These are phyloP conservation scores for Choloepus didactylus DNA, from an alignment of 2,797 vertebrate species.

Conservation along the genomic window DNA sequence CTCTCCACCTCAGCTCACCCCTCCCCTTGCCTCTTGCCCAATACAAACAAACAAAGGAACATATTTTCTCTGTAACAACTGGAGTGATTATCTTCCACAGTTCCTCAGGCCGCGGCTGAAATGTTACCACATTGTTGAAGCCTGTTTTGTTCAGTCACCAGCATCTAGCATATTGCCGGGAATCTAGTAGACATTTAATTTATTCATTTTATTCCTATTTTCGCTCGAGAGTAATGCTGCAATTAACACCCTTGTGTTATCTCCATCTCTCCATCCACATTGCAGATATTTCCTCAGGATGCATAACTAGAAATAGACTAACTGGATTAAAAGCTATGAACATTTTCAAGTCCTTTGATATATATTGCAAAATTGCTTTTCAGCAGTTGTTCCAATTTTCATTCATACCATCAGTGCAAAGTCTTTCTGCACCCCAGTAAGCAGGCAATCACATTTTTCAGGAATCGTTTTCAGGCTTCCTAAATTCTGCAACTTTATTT, in stretches of 20 bases:
- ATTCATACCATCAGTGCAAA: background rate
- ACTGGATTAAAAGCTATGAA: background rate
- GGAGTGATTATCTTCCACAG: background rate
- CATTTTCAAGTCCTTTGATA: background rate
- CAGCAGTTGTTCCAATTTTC: background rate
- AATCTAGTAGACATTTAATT: background rate
- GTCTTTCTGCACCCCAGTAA: background rate
- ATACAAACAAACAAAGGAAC: no score
- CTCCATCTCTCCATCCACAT: background rate
- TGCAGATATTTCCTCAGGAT: constrained; percentile 9
- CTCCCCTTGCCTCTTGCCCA: no score
- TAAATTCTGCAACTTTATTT: constrained; percentile 48
- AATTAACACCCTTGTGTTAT: background rate
- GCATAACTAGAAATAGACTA: background rate
- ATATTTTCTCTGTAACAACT: no score
- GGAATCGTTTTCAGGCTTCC: background rate
- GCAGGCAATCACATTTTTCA: background rate
- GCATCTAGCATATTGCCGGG: background rate
- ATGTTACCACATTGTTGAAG: background rate
- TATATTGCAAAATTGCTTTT: constrained; percentile 17
- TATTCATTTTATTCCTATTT: constrained; percentile 20
- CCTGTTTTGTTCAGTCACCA: background rate
- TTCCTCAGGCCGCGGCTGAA: background rate
- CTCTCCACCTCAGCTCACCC: background rate
- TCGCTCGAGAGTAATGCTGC: background rate